Evolutionary conservation across 1,140 invertebrate species (phyloP), one percentile per base, ranked within the genome.

Genomic region (Drosophila busckii): DNA sequence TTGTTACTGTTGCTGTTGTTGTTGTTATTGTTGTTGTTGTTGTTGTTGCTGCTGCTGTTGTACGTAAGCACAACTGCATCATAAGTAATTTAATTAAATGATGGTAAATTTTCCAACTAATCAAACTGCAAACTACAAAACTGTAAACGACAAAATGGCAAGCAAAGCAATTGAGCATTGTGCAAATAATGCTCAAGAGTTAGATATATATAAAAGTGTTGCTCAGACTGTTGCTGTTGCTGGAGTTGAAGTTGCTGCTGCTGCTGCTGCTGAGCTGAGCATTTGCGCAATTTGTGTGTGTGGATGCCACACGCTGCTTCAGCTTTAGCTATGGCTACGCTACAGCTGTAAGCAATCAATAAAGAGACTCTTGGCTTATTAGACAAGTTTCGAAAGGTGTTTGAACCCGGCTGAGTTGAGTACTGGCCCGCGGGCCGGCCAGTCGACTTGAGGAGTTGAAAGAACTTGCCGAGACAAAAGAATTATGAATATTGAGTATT

Each of bases 11-110:
- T n/a, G n/a, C n/a, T n/a, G n/a, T n/a, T n/a, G n/a, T n/a, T n/a
- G n/a, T n/a, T n/a, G n/a, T n/a, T n/a, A n/a, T n/a, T n/a, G n/a
- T n/a, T n/a, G n/a, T n/a, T n/a, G n/a, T n/a, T n/a, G n/a, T n/a
- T n/a, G n/a, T n/a, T n/a, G n/a, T n/a, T 35, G 37, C 22, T 9
- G 12, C 32, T 66, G 52, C 26, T 53, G 41, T 65, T 65, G 48
- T 44, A 71, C 56, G 68, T 64, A 80, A 64, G 67, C 71, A 34
- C 44, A 49, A 50, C 61, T 55, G 38, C 60, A 56, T 54, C 63
- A 67, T 54, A 73, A 70, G 70, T 78, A 80, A 78, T 80, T 80
- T 78, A 68, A 78, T 78, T 80, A 78, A 78, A 78, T 40, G 73
- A 80, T 78, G 67, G 71, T 50, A 78, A 78, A 78, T 78, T 78